Base-by-base conservation (phyloP, 2,113 vertebrate genomes). In the Chloebia gouldiae region DNA sequence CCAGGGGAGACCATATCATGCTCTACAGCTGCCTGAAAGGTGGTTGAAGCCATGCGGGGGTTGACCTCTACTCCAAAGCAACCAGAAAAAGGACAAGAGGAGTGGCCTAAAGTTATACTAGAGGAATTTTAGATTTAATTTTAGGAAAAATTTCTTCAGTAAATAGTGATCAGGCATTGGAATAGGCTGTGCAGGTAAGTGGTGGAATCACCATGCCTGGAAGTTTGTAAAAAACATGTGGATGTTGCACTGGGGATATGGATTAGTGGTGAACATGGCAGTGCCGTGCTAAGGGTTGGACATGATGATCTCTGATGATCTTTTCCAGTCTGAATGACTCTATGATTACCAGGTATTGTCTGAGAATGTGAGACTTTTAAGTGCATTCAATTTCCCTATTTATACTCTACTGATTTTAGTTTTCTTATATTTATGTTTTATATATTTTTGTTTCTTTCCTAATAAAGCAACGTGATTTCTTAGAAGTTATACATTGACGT, bases 11-110 rank as follows among this genome's bases (percentile, higher is more conserved):
- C 15, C 10, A 39, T 24, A 11, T 39, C n/a, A 15, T 13, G 15
- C 3, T 16, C n/a, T n/a, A 6, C 15, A 61, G 1, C 15, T 25
- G 30, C 23, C 28, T 61, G 47, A 54, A 15, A 54, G 10, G 19
- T 53, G 31, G 13, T 0, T 35, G 61, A 3, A 42, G 28, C 19
- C 47, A 39, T 0, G 0, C 39, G 13, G 54, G 7, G 5, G 3
- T 53, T 1, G 1, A 10, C 12, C 28, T 30, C n/a, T 53, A 15
- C 23, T 61, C 19, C 33, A 10, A 39, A n/a, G n/a, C 7, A 78
- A 15, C 7, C 23, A 45, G 33, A 2, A 3, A 10, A 5, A 45
- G 33, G 28, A 86, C 22, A 33, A 69, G 33, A 45, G 28, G 23
- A 53, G 47, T 21, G 15, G 15, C 10, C n/a, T 70, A 4, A 60